Evolutionary conservation across 2,797 vertebrate species (phyloP).

Genomic region (Leucoraja ocellata): DNA sequence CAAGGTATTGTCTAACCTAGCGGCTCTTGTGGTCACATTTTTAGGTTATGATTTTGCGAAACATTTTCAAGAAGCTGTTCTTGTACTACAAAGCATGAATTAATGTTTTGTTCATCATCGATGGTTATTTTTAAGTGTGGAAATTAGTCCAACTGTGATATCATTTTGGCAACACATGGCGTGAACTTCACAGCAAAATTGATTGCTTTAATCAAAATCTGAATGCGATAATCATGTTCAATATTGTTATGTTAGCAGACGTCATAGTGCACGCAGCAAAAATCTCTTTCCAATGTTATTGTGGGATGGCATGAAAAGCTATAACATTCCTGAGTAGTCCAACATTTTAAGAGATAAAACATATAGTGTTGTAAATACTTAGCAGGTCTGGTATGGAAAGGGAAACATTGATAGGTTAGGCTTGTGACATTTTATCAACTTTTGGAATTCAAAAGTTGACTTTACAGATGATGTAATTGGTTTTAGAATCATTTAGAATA

Average conservation of each 20-base stretch:
- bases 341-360: background rate
- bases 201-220: background rate
- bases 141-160: background rate
- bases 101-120: background rate
- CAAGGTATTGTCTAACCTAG: constrained; percentile 67
- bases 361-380: no score
- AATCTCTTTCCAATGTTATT: background rate
- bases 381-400: no score
- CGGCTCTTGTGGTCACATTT: background rate
- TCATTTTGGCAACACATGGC: background rate
- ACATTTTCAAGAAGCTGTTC: background rate
- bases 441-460: background rate
- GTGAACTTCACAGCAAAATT: background rate
- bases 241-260: no score
- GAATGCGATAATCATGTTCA: background rate
- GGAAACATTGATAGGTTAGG: no score
- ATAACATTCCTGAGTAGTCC: background rate
- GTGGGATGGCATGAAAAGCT: background rate
- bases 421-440: no score
- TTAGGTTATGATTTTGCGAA: background rate
- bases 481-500: background rate
- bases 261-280: background rate
- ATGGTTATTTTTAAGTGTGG: background rate
- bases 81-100: background rate
- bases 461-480: background rate